A percentile compares a stretch with the other conserved stretches of the same genome.
These are phyloP conservation scores for Conchocele bisecta DNA, from an alignment of 2,888 invertebrate species.

Conservation along the genomic window DNA sequence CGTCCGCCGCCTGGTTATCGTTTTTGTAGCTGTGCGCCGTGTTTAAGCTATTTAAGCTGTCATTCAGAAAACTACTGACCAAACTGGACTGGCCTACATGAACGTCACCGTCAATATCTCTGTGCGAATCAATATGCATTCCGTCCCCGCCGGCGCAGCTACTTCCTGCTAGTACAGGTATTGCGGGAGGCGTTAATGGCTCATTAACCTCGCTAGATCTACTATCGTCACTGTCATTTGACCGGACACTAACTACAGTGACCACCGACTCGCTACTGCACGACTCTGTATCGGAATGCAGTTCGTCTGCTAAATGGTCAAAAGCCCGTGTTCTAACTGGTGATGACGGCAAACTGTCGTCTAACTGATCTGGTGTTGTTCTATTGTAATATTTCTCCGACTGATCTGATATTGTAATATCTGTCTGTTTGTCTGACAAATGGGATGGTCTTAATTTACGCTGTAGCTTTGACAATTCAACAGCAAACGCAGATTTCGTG, in stretches of 20 bases:
- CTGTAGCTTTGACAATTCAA: conserved; percentile 8
- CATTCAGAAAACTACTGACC: conserved; percentile 54
- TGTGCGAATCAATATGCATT: not conserved
- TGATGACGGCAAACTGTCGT: conserved; percentile 56
- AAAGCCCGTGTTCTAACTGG: conserved; percentile 63
- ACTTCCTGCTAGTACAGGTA: not conserved
- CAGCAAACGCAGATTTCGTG: conserved; percentile 1
- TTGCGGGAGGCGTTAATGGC: conserved; percentile 11
- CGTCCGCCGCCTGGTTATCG: not conserved
- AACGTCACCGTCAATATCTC: not conserved
- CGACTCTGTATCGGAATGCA: conserved; percentile 64
- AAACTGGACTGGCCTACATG: too few species aligned
- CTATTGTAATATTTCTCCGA: conserved; percentile 29
- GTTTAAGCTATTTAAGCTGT: conserved; percentile 42
- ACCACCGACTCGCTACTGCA: conserved; percentile 65
- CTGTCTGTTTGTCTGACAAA: conserved; percentile 3
- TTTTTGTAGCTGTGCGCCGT: not conserved
- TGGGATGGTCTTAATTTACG: conserved; percentile 1
- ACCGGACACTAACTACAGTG: conserved; percentile 66
- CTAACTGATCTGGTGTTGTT: conserved; percentile 39
- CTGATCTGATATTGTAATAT: conserved; percentile 12
- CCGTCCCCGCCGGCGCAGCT: not conserved
- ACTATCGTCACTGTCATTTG: conserved; percentile 49
- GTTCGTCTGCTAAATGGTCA: conserved; percentile 57
- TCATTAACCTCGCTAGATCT: conserved; percentile 8